These are phyloP conservation scores for Daktulosphaira vitifoliae DNA, from an alignment of 1,140 invertebrate species.

Conservation along the genomic window DNA sequence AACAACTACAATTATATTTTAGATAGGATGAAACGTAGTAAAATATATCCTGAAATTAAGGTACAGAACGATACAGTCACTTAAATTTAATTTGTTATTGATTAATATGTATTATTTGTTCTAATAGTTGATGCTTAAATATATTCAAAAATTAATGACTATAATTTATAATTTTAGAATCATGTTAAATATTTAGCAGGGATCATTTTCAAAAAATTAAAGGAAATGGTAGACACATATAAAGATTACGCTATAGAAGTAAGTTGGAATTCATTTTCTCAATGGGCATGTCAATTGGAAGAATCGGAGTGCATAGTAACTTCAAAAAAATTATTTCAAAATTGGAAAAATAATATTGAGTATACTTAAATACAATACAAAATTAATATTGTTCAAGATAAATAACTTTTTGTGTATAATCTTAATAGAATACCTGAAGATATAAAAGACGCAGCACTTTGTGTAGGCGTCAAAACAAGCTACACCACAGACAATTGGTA, in stretches of 20 bases:
- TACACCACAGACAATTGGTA: constrained; percentile 18
- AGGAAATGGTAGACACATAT: background rate
- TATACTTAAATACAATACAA: background rate
- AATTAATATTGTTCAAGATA: too few relatives aligned
- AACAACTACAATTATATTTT: background rate
- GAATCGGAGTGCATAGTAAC: background rate
- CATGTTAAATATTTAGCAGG: background rate
- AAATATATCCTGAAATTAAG: too few relatives aligned
- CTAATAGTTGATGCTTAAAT: too few relatives aligned
- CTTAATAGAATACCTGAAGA: constrained; percentile 26
- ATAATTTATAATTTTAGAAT: background rate
- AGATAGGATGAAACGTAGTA: constrained; percentile 7
- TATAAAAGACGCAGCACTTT: constrained; percentile 33
- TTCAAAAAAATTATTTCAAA: background rate
- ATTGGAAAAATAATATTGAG: constrained; percentile 2
- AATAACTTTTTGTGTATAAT: too few relatives aligned
- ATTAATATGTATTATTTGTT: too few relatives aligned
- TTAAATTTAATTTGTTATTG: too few relatives aligned
- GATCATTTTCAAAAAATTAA: constrained; percentile 5
- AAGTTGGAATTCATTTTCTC: constrained; percentile 19
- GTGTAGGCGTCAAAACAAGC: constrained; percentile 22
- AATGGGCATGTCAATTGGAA: background rate
- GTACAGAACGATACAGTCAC: too few relatives aligned
- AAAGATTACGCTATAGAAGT: background rate
- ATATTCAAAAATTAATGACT: too few relatives aligned